phyloP scores from a whole-genome alignment of 1,140 invertebrate species.

The Cataglyphis hispanica region DNA sequence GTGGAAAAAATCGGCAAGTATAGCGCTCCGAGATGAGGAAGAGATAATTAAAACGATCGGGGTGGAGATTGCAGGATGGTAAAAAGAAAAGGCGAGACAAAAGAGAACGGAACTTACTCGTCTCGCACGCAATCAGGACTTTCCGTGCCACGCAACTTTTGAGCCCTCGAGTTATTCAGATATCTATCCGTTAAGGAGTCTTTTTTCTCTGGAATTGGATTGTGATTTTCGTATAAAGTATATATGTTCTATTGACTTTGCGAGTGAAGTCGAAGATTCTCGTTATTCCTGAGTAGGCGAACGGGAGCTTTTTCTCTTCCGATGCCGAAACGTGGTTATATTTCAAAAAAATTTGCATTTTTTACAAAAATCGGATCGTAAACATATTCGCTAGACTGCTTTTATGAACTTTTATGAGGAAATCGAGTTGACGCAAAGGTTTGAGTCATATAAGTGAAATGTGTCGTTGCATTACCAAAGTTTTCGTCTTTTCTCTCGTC shows the following conservation, averaged over 20 bases:
- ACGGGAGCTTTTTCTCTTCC: background rate
- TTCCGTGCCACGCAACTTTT: constrained; percentile 29
- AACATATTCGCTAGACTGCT: background rate
- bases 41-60: constrained; percentile 21
- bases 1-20: constrained; percentile 48
- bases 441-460: background rate
- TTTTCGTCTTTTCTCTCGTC: background rate
- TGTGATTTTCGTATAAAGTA: constrained; percentile 8
- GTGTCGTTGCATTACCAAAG: background rate
- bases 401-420: constrained; percentile 31
- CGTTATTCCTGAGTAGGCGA: background rate
- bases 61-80: background rate
- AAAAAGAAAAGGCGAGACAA: background rate
- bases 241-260: background rate
- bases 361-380: background rate
- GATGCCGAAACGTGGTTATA: background rate
- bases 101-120: background rate
- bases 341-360: background rate
- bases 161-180: constrained; percentile 26
- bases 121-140: too few relatives aligned
- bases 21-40: constrained; percentile 20
- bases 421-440: constrained; percentile 17
- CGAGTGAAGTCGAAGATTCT: background rate
- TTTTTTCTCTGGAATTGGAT: background rate
- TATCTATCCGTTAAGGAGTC: constrained; percentile 41